phyloP scores from a whole-genome alignment of 2,888 invertebrate species.

The Chironomus riparius region DNA sequence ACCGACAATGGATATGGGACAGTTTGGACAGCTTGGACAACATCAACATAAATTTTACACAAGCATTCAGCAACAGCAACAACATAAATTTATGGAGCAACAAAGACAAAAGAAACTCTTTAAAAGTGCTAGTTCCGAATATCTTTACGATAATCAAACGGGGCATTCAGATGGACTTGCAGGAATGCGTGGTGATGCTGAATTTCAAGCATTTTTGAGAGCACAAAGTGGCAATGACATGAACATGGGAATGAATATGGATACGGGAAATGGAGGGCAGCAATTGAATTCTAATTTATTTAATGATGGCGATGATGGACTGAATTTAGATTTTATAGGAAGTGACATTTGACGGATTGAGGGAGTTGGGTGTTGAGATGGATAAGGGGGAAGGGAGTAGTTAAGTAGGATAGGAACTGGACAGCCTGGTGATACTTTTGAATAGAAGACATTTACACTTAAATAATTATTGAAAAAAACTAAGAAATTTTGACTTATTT shows the following conservation, averaged over 20 bases:
- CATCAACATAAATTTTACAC: conserved; percentile 1
- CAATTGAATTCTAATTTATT: neutral
- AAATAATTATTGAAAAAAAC: too few species aligned
- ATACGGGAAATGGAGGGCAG: neutral
- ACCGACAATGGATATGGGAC: neutral
- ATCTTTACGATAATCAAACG: neutral
- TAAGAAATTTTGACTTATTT: too few species aligned
- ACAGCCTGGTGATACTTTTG: too few species aligned
- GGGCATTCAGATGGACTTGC: too few species aligned
- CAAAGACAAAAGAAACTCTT: conserved; percentile 15
- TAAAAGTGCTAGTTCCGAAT: conserved; percentile 19
- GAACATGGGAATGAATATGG: neutral
- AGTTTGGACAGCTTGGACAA: neutral
- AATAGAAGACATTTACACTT: too few species aligned
- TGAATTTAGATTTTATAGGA: conserved; percentile 10
- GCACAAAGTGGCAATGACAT: neutral
- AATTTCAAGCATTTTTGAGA: conserved; percentile 20
- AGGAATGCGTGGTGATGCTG: neutral
- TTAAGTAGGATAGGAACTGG: too few species aligned
- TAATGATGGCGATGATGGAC: neutral
- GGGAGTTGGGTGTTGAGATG: too few species aligned
- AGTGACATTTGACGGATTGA: neutral
- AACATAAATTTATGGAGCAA: neutral
- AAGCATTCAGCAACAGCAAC: neutral
- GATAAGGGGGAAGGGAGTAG: too few species aligned